Evolutionary conservation across 2,888 invertebrate genomes (phyloP), one percentile per base, ranked within the genome.

Genomic region (Hedychridium roseum): DNA sequence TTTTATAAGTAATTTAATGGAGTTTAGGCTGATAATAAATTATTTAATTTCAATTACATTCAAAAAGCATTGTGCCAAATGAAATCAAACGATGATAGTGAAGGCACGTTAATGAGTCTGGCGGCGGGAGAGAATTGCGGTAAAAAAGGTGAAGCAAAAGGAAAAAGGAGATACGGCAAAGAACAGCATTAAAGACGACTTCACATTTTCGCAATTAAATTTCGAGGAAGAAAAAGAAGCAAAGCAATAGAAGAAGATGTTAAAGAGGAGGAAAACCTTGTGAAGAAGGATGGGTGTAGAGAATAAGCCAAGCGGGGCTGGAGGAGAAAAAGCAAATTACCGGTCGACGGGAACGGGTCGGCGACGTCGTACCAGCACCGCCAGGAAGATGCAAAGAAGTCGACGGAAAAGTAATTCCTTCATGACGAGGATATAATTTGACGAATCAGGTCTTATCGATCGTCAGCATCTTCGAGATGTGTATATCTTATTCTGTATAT

Each of bases 151-250:
- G 36, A 45, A 36, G 56, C 9, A 23, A 23, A 9, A 23, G 23
- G 9, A 9, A 23, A 5, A 23, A 9, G 9, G 14, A 36, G 11
- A 20, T 2, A 36, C 31, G 27, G 37, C 36, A 39, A 51, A 60
- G 52, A 60, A 54, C 55, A 53, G 61, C 62, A 68, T 67, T 71
- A 68, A 64, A 63, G 63, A 60, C 67, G 64, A 66, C 61, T 60
- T 58, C 60, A 63, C 55, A 63, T 60, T 66, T 57, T 59, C 62
- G 60, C 64, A 64, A 71, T 71, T 68, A 70, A 69, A 68, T 71
- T 59, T 59, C 58, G 50, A 50, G 60, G 35, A 50, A 44, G 26
- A 51, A 20, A 34, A 53, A 52, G 50, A 53, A 49, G 55, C 37
- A 49, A 45, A 51, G 48, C 35, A 45, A 50, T 30, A 27, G 44